phyloP scores from a whole-genome alignment of 2,888 invertebrate species.

The Germaria angustata region DNA sequence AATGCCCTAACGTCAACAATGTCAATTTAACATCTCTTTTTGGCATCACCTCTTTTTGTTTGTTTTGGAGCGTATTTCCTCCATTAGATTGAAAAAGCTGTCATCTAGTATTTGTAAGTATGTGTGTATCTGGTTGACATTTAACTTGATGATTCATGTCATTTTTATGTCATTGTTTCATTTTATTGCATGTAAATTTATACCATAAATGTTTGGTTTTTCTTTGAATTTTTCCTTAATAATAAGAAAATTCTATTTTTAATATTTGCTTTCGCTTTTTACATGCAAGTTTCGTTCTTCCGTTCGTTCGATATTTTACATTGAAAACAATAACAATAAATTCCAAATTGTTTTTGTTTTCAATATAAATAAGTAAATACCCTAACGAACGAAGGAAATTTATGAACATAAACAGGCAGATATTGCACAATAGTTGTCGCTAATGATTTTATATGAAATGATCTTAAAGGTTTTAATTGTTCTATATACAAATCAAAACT shows the following conservation, averaged over 20 bases:
- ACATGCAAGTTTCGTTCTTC: too few species aligned
- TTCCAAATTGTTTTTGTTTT: too few species aligned
- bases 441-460: conserved; percentile 33
- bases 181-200: conserved; percentile 38
- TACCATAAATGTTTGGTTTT: conserved; percentile 50
- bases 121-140: conserved; percentile 52
- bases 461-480: conserved; percentile 20
- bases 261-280: not conserved
- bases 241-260: conserved; percentile 33
- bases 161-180: conserved; percentile 53
- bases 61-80: not conserved
- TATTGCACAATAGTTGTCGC: not conserved
- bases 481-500: too few species aligned
- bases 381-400: too few species aligned
- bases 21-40: conserved; percentile 11
- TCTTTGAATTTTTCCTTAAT: conserved; percentile 24
- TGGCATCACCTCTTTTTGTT: conserved; percentile 21
- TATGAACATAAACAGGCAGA: too few species aligned
- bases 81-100: conserved; percentile 2
- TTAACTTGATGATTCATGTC: conserved; percentile 51
- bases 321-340: too few species aligned
- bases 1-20: not conserved
- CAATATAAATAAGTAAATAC: too few species aligned
- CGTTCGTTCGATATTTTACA: too few species aligned
- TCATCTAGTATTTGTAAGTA: not conserved